Evolutionary conservation across 2,888 invertebrate genomes (phyloP).

Genomic region (Andrena flavipes): DNA sequence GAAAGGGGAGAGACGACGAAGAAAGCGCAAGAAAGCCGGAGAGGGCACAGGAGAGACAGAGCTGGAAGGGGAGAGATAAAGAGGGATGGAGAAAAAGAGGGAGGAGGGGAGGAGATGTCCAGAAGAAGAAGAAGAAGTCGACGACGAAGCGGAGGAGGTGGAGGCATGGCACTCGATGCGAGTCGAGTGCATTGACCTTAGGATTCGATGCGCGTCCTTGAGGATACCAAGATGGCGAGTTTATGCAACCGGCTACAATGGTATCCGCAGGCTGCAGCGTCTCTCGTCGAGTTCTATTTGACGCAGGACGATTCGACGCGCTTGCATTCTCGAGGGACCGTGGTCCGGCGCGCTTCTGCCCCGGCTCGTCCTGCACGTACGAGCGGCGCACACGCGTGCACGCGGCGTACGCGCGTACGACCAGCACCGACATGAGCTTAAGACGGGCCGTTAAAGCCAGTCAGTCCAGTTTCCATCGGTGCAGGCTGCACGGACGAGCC

Average conservation of each 20-base stretch:
- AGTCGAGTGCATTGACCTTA: slow-evolving; percentile 81
- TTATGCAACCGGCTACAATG: slow-evolving; percentile 81
- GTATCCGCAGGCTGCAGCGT: slow-evolving; percentile 64
- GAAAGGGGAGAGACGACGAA: slow-evolving; percentile 16
- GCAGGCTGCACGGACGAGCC: slow-evolving; percentile 68
- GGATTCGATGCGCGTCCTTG: slow-evolving; percentile 82
- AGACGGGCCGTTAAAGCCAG: slow-evolving; percentile 77
- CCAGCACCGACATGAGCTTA: slow-evolving; percentile 65
- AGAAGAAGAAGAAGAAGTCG: slow-evolving; percentile 50
- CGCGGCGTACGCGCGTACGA: slow-evolving; percentile 52
- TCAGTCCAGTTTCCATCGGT: slow-evolving; percentile 77
- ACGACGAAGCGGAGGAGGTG: slow-evolving; percentile 60
- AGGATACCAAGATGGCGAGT: slow-evolving; percentile 81
- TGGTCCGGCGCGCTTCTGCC: slow-evolving; percentile 23
- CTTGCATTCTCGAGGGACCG: slow-evolving; percentile 71
- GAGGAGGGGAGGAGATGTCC: slow-evolving; percentile 40
- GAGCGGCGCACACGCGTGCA: slow-evolving; percentile 26
- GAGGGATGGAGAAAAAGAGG: slow-evolving; percentile 25
- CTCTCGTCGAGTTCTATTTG: slow-evolving; percentile 74
- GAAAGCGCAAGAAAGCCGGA: background rate
- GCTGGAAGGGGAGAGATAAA: slow-evolving; percentile 35
- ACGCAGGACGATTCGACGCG: slow-evolving; percentile 74
- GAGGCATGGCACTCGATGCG: slow-evolving; percentile 64
- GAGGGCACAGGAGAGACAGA: background rate
- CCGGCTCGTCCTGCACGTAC: slow-evolving; percentile 13